Evolutionary conservation across 2,797 vertebrate genomes (phyloP).

Genomic region (Hoplostethus atlanticus): DNA sequence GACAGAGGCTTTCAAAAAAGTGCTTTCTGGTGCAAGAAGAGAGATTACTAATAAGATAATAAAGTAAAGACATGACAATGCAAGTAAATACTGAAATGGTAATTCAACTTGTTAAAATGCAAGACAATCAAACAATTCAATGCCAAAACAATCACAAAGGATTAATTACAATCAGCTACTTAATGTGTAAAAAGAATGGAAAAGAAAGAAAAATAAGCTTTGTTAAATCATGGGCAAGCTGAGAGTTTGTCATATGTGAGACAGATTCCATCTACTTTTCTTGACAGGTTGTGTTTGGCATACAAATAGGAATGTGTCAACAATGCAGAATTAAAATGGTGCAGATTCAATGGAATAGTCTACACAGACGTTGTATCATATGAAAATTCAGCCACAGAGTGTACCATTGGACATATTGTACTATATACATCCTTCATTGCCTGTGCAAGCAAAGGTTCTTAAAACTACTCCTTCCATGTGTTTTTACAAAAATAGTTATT

Average conservation of each 20-base stretch:
- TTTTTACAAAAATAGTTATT: conserved; percentile 88
- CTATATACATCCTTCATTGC: conserved; percentile 81
- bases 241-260: conserved; percentile 46
- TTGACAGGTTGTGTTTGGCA: conserved; percentile 51
- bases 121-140: conserved; percentile 41
- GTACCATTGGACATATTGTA: conserved; percentile 73
- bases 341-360: conserved; percentile 37
- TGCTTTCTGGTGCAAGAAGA: conserved; percentile 82
- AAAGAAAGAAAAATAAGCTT: conserved; percentile 60
- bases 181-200: conserved; percentile 45
- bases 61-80: conserved; percentile 61
- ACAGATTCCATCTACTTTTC: conserved; percentile 53
- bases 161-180: conserved; percentile 60
- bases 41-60: conserved; percentile 60
- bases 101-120: conserved; percentile 49
- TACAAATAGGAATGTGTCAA: conserved; percentile 80
- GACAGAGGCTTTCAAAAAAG: conserved; percentile 75
- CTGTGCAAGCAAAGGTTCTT: conserved; percentile 75
- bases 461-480: conserved; percentile 63
- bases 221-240: conserved; percentile 48
- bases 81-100: conserved; percentile 71
- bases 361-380: conserved; percentile 59
- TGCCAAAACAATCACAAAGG: conserved; percentile 50
- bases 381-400: conserved; percentile 65
- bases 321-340: conserved; percentile 57